phyloP scores from a whole-genome alignment of 2,797 vertebrate species.

The Meda fulgida region DNA sequence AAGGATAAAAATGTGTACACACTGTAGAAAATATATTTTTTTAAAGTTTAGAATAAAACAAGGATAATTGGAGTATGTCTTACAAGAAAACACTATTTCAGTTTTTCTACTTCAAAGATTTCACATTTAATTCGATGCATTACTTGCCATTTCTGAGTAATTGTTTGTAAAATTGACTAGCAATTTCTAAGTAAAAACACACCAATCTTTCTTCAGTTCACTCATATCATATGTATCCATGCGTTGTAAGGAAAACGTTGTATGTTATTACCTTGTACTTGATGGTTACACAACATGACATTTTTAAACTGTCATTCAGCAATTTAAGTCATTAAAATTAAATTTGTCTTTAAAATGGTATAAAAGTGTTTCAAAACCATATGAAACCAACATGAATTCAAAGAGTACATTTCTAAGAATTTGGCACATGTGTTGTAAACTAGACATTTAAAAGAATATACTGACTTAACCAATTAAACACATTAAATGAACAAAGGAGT shows the following conservation, averaged over 20 bases:
- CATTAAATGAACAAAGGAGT: not conserved
- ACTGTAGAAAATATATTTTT: no score
- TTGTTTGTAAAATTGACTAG: not conserved
- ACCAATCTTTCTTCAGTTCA: not conserved
- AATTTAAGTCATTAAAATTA: not conserved
- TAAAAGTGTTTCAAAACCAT: constrained; percentile 1
- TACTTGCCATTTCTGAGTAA: not conserved
- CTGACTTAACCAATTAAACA: not conserved
- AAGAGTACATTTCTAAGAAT: not conserved
- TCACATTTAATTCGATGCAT: not conserved
- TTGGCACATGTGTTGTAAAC: not conserved
- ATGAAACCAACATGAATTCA: not conserved
- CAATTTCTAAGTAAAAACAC: no score
- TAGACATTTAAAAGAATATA: not conserved
- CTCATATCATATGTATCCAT: not conserved
- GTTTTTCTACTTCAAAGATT: no score
- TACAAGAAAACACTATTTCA: no score
- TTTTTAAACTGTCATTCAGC: not conserved
- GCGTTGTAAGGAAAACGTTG: not conserved
- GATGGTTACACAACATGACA: not conserved
- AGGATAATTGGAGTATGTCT: no score
- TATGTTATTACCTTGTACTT: not conserved
- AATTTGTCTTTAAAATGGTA: not conserved
- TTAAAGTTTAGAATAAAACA: no score
- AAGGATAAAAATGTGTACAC: not conserved